A percentile compares a stretch with the other conserved stretches of the same genome.
Evolutionary conservation across 1,140 invertebrate genomes (phyloP).

Genomic region (Phymastichus coffea): DNA sequence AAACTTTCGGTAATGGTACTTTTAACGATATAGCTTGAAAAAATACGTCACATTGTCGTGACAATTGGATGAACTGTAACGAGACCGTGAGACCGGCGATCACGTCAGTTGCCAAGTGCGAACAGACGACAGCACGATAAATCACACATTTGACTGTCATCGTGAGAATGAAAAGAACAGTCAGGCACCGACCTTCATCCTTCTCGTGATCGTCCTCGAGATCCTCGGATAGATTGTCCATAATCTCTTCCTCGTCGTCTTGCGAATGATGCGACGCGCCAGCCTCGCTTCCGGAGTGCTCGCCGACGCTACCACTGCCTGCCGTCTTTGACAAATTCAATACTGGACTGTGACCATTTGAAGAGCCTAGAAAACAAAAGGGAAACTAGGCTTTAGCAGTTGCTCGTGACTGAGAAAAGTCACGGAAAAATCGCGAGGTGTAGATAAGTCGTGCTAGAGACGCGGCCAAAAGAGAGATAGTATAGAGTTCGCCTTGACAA

Average conservation of each 20-base stretch:
- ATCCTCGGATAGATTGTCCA: conserved; percentile 73
- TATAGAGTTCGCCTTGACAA: conserved; percentile 37
- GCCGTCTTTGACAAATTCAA: conserved; percentile 86
- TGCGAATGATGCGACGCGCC: conserved; percentile 62
- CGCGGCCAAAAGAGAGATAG: conserved; percentile 1
- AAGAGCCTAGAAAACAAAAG: conserved; percentile 66
- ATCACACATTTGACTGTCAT: no score
- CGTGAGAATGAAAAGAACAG: no score
- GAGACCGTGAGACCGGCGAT: no score
- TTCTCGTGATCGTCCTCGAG: conserved; percentile 84
- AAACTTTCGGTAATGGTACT: no score
- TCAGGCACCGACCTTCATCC: conserved; percentile 70
- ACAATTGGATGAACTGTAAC: no score
- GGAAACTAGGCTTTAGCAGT: no score
- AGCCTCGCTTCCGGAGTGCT: conserved; percentile 64
- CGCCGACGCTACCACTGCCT: conserved; percentile 65
- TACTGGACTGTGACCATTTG: conserved; percentile 86
- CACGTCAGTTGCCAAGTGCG: no score
- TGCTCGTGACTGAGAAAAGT: no score
- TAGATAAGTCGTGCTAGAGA: conserved; percentile 28
- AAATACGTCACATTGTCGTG: no score
- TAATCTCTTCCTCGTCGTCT: conserved; percentile 73
- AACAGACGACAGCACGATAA: no score
- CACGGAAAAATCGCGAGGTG: background rate
- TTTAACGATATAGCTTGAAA: no score